phyloP scores from a whole-genome alignment of 2,113 vertebrate genomes.

The Piprites chloris region DNA sequence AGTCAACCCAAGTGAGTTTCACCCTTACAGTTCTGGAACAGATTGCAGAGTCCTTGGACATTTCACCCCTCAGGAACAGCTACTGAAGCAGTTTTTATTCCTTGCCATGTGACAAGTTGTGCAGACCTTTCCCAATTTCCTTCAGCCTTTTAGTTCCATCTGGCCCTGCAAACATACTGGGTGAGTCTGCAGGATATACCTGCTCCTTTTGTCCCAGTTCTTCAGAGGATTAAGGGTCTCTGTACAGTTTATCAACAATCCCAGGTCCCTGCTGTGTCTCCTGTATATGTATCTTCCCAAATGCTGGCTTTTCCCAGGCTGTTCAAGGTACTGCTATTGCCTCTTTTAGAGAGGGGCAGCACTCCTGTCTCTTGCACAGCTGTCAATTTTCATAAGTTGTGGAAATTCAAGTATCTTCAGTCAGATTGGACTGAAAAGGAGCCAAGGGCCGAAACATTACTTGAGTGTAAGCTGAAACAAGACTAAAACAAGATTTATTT shows the following conservation, averaged over 20 bases:
- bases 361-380: not conserved
- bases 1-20: not conserved
- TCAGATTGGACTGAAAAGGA: not conserved
- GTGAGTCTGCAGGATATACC: not conserved
- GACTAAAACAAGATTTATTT: not conserved
- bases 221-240: not conserved
- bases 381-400: not conserved
- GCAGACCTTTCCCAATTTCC: not conserved
- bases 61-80: not conserved
- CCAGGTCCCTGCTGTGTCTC: not conserved
- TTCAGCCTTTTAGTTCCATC: not conserved
- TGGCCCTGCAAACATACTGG: not conserved
- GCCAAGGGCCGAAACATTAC: not conserved
- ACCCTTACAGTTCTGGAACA: not conserved
- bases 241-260: not conserved
- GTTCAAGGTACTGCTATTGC: not conserved
- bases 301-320: not conserved
- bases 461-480: not conserved
- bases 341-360: not conserved
- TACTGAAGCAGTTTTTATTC: not conserved
- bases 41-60: not conserved
- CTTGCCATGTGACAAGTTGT: not conserved
- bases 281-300: not conserved
- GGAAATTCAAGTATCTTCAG: not conserved
- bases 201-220: not conserved